Percentiles rank a stretch among this genome's conserved stretches.
Conservation (phyloP, 2,797 vertebrate genomes). For the Anguilla obscura region DNA sequence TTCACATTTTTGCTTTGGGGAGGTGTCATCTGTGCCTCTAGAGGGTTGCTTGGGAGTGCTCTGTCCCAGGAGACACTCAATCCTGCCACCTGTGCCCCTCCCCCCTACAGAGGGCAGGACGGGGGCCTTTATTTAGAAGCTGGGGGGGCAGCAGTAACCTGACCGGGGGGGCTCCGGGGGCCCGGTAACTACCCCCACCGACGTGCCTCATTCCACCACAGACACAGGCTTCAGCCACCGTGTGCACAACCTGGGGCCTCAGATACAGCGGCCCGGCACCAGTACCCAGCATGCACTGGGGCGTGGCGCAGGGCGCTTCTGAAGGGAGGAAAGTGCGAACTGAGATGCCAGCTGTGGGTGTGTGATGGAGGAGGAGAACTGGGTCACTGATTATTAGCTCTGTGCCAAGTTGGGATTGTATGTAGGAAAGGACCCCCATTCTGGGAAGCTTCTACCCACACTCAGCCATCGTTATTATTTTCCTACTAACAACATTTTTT, state of each 20-base stretch:
- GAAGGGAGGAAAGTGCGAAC: neutral
- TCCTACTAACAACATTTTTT: neutral
- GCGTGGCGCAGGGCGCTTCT: neutral
- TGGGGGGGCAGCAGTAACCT: slow-evolving; percentile 52
- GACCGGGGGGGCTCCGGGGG: slow-evolving; percentile 40
- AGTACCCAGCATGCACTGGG: neutral
- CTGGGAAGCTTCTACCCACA: neutral
- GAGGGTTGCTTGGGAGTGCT: neutral
- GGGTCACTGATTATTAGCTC: neutral
- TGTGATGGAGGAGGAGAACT: neutral
- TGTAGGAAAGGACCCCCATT: neutral
- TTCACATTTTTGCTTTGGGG: neutral
- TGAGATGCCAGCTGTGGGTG: neutral
- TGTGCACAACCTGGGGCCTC: neutral
- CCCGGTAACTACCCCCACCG: neutral
- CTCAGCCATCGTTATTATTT: neutral
- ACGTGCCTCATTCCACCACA: neutral
- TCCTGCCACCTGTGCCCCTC: neutral
- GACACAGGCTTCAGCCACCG: too few relatives aligned
- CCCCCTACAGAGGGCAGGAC: neutral
- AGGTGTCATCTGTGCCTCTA: neutral
- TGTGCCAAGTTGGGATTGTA: neutral
- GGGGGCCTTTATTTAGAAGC: slow-evolving; percentile 61
- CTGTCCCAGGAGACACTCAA: slow-evolving; percentile 4
- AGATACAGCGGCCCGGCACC: neutral